Percentiles rank a stretch among this genome's conserved stretches.
Conservation (phyloP, 2,113 vertebrate genomes). For the Carassius auratus region DNA sequence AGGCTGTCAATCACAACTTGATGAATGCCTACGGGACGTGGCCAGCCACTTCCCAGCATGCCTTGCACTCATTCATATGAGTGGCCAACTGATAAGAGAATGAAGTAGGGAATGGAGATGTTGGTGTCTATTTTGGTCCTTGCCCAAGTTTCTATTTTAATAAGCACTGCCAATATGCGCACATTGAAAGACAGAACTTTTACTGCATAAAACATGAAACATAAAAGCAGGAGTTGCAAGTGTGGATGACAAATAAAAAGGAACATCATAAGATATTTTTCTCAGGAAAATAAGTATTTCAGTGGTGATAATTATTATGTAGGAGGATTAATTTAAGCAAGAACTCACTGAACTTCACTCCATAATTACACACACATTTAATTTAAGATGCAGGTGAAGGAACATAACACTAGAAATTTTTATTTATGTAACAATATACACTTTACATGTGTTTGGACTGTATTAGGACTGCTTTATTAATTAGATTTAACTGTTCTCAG, state of each 20-base stretch:
- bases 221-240: not conserved
- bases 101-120: conserved; percentile 16
- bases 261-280: not conserved
- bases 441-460: not conserved
- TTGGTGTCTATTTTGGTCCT: conserved; percentile 35
- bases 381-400: not conserved
- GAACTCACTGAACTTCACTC: not conserved
- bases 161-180: not conserved
- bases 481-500: not conserved
- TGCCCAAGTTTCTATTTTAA: conserved; percentile 31
- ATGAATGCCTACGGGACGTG: not conserved
- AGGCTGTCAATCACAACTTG: conserved; percentile 25
- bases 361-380: not conserved
- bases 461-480: not conserved
- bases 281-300: not conserved
- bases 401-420: not conserved
- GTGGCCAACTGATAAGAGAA: conserved; percentile 23
- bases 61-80: conserved; percentile 27
- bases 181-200: not conserved
- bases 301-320: not conserved
- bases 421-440: not conserved
- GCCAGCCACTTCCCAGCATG: conserved; percentile 14
- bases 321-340: not conserved
- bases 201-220: not conserved
- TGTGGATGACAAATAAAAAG: not conserved